Evolutionary conservation across 2,797 vertebrate species (phyloP).

Genomic region (Anas bahamensis): DNA sequence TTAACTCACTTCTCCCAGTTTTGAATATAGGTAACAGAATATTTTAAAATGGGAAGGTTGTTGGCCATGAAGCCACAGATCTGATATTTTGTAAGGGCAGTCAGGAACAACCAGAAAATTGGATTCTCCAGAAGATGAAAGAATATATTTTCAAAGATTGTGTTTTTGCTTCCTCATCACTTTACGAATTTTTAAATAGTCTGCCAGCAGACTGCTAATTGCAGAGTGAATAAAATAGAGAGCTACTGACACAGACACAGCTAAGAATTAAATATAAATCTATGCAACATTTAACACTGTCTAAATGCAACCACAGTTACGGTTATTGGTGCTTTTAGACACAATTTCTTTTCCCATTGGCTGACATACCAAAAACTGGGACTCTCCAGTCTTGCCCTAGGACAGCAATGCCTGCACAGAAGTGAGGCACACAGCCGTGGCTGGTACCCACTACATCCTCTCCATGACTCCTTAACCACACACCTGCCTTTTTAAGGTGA

Average conservation of each 20-base stretch:
- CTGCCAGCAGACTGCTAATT: not conserved
- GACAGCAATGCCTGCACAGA: not conserved
- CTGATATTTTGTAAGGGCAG: not conserved
- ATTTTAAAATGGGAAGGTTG: not conserved
- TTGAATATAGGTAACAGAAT: rapidly evolving
- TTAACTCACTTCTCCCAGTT: not conserved
- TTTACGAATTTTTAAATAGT: not conserved
- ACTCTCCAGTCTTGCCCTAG: not conserved
- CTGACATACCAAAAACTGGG: not conserved
- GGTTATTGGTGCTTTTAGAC: not conserved
- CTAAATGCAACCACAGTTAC: not conserved
- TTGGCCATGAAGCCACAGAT: not conserved
- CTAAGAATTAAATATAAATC: not conserved
- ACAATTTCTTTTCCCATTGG: not conserved
- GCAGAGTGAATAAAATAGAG: not conserved
- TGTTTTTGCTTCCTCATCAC: not conserved
- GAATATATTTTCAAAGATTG: not conserved
- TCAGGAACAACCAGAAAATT: not conserved
- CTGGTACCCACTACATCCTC: not conserved
- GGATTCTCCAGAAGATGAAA: not conserved
- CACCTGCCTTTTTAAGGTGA: not conserved
- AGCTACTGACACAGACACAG: not conserved
- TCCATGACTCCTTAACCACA: not conserved
- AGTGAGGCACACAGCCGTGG: not conserved
- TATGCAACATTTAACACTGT: not conserved